Base-by-base conservation (phyloP, 2,797 vertebrate species). In the Enteromius viviparus region DNA sequence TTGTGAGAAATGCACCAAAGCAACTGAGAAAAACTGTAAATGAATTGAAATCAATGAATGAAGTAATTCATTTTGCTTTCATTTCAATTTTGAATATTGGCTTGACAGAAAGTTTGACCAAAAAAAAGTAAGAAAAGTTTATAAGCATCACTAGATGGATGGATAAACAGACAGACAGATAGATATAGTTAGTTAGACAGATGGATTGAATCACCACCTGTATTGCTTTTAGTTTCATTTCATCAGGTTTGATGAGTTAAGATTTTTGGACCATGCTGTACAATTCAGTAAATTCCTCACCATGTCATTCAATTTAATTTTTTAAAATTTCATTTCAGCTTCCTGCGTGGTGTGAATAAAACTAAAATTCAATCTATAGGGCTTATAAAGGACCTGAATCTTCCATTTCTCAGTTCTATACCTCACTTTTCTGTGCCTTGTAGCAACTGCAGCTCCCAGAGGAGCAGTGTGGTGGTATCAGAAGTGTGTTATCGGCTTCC, bases 401-500 rank as follows among this genome's bases (percentile, higher is more conserved):
- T 60, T 76, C 11, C 17, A 4, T 68, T 40, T 21, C 37, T 34
- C 64, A 34, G 1, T 23, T 21, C 45, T 37, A 12, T 21, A 32
- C 6, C 64, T 40, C 10, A n/a, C n/a, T 53, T 10, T 68, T 69
- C 12, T 51, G 32, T 71, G 60, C 15, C 17, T n/a, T 32, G 23
- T 42, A 76, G 76, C 62, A 58, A 40, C 64, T 76, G 23, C 49
- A 70, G 29, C 40, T 40, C 23, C 65, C 64, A 60, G 58, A 74
- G 37, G 72, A 82, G 49, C 62, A 45, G 49, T 58, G 65, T 58
- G 65, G 51, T 34, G 65, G 62, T 32, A 68, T 55, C 32, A 76
- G 51, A 70, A 70, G 53, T n/a, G 5, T 62, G 37, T 83, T 69
- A 77, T 78, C 42, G 58, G 65, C 75, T 68, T 66, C 23, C 72